phyloP scores from a whole-genome alignment of 2,797 vertebrate species.

The Onychomys leucogaster region DNA sequence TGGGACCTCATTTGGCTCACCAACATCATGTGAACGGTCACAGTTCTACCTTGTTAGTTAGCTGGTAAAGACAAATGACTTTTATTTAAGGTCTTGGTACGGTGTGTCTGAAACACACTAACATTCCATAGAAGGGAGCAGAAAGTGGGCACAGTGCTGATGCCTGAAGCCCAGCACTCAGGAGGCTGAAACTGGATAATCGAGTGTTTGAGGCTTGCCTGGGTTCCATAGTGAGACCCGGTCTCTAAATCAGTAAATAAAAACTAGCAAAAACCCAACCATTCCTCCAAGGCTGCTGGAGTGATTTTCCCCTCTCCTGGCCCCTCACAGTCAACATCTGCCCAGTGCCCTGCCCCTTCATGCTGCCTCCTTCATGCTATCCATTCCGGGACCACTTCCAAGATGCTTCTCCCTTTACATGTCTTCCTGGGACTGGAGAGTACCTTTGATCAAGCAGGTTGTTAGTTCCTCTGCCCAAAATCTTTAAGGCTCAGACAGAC shows the following conservation, averaged over 20 bases:
- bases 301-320: neutral
- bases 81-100: neutral
- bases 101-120: neutral
- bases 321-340: neutral
- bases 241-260: neutral
- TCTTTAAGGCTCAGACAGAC: neutral
- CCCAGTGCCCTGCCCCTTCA: neutral
- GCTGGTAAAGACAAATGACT: neutral
- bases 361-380: neutral
- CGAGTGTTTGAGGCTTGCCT: neutral
- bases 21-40: neutral
- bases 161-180: neutral
- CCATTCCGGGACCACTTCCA: conserved; percentile 33
- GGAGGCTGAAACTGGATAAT: neutral
- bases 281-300: neutral
- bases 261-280: neutral
- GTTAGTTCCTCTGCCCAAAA: neutral
- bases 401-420: neutral
- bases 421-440: neutral
- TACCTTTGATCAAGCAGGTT: neutral
- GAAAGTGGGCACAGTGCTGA: neutral
- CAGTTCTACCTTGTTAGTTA: neutral
- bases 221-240: neutral
- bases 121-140: neutral
- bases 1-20: conserved; percentile 27